A percentile compares a stretch with the other conserved stretches of the same genome.
These are phyloP conservation scores for Clarias pachynema DNA, from an alignment of 2,797 vertebrate genomes.

Conservation along the genomic window DNA sequence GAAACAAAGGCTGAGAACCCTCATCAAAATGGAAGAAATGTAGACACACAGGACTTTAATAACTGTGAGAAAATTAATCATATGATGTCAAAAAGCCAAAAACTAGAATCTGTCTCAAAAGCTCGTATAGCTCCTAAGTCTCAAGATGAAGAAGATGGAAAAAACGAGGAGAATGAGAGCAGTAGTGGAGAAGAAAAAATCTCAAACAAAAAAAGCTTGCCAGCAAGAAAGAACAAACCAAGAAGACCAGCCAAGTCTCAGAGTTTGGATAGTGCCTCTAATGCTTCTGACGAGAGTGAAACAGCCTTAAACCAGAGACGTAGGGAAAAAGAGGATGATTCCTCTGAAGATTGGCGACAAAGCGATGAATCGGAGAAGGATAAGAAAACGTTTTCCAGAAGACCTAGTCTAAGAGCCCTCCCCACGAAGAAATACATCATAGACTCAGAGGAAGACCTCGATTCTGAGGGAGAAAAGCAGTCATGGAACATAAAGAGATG, in stretches of 20 bases:
- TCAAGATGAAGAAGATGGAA: conserved; percentile 59
- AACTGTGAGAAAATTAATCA: conserved; percentile 64
- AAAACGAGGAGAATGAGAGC: conserved; percentile 48
- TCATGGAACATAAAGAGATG: conserved; percentile 60
- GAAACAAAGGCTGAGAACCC: conserved; percentile 62
- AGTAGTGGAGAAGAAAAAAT: conserved; percentile 20
- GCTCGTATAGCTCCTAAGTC: conserved; percentile 42
- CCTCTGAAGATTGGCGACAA: conserved; percentile 64
- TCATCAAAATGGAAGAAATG: conserved; percentile 75
- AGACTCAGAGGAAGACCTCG: conserved; percentile 76
- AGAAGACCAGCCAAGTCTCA: conserved; percentile 51
- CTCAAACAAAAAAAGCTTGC: conserved; percentile 44
- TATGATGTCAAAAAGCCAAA: conserved; percentile 54
- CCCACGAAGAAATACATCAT: conserved; percentile 79
- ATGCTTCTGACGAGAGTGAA: conserved; percentile 55
- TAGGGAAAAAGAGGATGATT: conserved; percentile 64
- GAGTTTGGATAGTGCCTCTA: conserved; percentile 3
- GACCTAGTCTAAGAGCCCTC: conserved; percentile 63
- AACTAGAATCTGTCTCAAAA: conserved; percentile 66
- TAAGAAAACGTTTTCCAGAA: conserved; percentile 44
- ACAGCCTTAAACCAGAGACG: conserved; percentile 38
- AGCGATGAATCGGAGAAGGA: conserved; percentile 62
- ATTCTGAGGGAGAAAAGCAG: conserved; percentile 46
- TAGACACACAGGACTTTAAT: conserved; percentile 58
- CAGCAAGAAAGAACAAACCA: conserved; percentile 57